A percentile compares a stretch with the other conserved stretches of the same genome.
phyloP scores from a whole-genome alignment of 2,888 invertebrate genomes.

The Erannis defoliaria region DNA sequence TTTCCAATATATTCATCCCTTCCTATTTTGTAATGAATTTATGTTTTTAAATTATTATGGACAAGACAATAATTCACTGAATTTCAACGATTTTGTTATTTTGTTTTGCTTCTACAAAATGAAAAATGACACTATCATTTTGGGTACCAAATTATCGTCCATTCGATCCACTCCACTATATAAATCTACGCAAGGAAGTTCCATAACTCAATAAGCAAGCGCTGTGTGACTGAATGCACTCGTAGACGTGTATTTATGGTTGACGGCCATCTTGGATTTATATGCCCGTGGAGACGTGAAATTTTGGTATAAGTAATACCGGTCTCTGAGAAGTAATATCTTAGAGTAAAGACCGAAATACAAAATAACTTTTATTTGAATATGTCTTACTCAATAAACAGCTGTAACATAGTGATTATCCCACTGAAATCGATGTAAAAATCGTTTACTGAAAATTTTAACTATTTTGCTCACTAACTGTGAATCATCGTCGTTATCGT shows the following conservation, averaged over 20 bases:
- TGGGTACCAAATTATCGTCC: background rate
- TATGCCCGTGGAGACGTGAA: constrained; percentile 23
- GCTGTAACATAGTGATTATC: background rate
- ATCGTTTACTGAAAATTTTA: no score
- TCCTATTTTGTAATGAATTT: no score
- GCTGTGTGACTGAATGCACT: constrained; percentile 44
- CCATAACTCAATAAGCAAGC: constrained; percentile 62
- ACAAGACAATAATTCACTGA: no score
- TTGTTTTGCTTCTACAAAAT: no score
- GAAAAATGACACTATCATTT: no score
- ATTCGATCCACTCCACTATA: constrained; percentile 39
- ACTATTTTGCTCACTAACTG: no score
- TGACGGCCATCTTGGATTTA: constrained; percentile 56
- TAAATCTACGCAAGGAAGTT: constrained; percentile 33
- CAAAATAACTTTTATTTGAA: background rate
- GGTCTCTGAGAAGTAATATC: background rate
- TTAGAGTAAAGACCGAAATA: background rate
- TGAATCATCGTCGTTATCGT: no score
- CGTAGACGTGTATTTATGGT: constrained; percentile 53
- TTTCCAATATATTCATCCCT: no score
- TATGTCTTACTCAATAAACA: background rate
- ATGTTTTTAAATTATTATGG: no score
- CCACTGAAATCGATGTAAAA: background rate
- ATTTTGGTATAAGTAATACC: constrained; percentile 1
- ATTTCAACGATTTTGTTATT: no score